Evolutionary conservation across 2,113 vertebrate species (phyloP), one percentile per base, ranked within the genome.

Genomic region (Stigmatopora argus): DNA sequence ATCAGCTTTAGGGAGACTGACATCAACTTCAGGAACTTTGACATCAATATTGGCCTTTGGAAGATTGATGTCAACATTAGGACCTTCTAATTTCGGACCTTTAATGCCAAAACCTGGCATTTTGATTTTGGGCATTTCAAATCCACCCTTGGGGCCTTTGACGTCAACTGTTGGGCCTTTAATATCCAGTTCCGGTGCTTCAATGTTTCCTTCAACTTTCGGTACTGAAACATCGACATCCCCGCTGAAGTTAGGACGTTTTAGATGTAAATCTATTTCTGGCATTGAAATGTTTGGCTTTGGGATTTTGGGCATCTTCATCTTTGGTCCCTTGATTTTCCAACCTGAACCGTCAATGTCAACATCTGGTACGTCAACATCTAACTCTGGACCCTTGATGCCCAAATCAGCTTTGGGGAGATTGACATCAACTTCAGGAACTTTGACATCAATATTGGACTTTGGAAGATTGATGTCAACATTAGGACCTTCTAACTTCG

Each of bases 401-500:
- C 64, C 53, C 18, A 60, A 60, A 60, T 41, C 51, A 53, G 51
- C n/a, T 53, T 53, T 53, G 4, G 51, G 51, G 21, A 53, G 8
- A 23, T 21, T 53, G 51, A 53, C 57, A 41, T 41, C 34, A 35
- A 59, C 34, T 11, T 23, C 10, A 3, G 63, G n/a, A 4, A 19
- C 7, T 1, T 70, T 34, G 10, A 64, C 5, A 4, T 77, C 67
- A 47, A 69, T 21, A n/a, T 17, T n/a, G 9, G 18, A n/a, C 12
- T 21, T 12, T 58, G 8, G 9, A 41, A 17, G 17, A 6, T 62
- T 38, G 1, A 62, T 23, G n/a, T 62, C 59, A 41, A 19, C 34
- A 64, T 56, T 0, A 2, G 59, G 71, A 15, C 51, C 71, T 17
- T 19, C 49, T 72, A 90, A 19, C 21, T 69, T 48, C 0, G 68